A percentile compares a stretch with the other conserved stretches of the same genome.
Evolutionary conservation across 2,888 invertebrate genomes (phyloP).

Genomic region (Apocheima hispidaria): DNA sequence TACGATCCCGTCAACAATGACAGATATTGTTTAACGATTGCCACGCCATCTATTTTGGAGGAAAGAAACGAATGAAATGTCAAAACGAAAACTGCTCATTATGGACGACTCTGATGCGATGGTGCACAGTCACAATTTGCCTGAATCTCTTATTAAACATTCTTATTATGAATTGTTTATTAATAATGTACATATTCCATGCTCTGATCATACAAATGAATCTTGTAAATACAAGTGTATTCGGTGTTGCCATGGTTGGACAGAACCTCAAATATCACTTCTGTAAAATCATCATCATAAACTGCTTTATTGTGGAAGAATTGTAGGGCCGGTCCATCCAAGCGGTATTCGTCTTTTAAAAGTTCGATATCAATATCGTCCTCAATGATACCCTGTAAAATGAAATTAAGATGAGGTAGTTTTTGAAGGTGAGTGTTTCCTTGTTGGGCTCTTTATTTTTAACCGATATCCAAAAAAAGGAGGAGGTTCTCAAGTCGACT

Average conservation of each 20-base stretch:
- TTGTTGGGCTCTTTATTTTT: too few species aligned
- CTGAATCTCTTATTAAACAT: background rate
- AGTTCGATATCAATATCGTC: conserved; percentile 69
- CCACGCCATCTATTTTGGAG: too few species aligned
- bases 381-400: conserved; percentile 66
- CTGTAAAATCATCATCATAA: conserved; percentile 63
- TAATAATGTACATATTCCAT: background rate
- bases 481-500: too few species aligned
- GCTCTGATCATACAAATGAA: conserved; percentile 88
- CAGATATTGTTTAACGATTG: too few species aligned
- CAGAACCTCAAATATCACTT: conserved; percentile 74
- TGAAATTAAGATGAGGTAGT: conserved; percentile 16
- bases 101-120: too few species aligned
- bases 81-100: too few species aligned
- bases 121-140: too few species aligned
- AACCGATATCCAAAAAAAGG: too few species aligned
- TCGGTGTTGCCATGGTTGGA: conserved; percentile 90
- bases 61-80: too few species aligned
- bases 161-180: background rate
- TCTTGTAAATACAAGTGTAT: conserved; percentile 92
- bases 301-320: conserved; percentile 60
- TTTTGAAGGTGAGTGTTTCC: too few species aligned
- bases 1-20: too few species aligned
- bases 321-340: conserved; percentile 70
- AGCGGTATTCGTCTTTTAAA: conserved; percentile 61